Evolutionary conservation across 2,113 vertebrate species (phyloP).

Genomic region (Acrocephalus arundinaceus): DNA sequence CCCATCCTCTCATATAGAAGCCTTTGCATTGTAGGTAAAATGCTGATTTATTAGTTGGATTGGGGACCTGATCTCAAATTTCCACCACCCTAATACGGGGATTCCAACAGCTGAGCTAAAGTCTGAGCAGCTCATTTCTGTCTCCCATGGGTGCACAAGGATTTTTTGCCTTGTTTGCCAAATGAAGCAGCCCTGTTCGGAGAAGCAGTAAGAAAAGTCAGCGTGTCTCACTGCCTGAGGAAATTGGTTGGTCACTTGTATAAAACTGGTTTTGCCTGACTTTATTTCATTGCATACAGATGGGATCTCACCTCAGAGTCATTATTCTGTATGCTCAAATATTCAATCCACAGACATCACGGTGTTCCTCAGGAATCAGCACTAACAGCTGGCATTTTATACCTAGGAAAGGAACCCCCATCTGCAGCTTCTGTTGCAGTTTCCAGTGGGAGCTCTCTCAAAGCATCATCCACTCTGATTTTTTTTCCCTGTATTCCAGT

Average conservation of each 20-base stretch:
- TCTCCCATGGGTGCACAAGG: background rate
- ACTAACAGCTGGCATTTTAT: background rate
- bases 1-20: background rate
- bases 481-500: slow-evolving; percentile 76
- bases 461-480: background rate
- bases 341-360: background rate
- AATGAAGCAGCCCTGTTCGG: background rate
- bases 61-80: background rate
- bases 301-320: background rate
- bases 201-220: background rate
- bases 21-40: background rate
- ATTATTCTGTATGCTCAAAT: background rate
- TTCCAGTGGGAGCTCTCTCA: background rate
- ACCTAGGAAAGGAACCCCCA: background rate
- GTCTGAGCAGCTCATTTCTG: background rate
- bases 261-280: background rate
- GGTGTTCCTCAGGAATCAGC: background rate
- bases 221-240: accelerated
- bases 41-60: background rate
- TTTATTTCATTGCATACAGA: accelerated
- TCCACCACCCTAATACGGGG: background rate
- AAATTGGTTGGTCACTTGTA: background rate
- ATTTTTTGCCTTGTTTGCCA: background rate
- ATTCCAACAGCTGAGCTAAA: background rate
- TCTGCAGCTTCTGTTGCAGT: background rate